Conservation (phyloP, 92 coral and sea anemone genomes). For the Montipora capitata region DNA sequence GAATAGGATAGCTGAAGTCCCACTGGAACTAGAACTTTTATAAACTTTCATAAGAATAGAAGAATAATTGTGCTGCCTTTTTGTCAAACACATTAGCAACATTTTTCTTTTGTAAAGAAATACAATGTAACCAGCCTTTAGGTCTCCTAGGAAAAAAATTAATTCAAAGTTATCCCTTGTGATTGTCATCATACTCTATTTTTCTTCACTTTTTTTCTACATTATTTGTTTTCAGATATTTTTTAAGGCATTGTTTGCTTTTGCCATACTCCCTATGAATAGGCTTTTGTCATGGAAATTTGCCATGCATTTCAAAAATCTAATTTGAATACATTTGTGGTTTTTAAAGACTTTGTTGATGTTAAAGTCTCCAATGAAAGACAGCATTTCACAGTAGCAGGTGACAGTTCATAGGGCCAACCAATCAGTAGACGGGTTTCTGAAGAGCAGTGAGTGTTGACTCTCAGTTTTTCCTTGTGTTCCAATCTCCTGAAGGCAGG, state of each 20-base stretch:
- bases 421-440: constrained; percentile 77
- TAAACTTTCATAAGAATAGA: background rate
- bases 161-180: background rate
- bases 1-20: no score
- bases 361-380: constrained; percentile 71
- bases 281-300: constrained; percentile 86
- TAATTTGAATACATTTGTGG: constrained; percentile 84
- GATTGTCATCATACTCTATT: background rate
- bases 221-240: constrained; percentile 27
- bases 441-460: constrained; percentile 66
- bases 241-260: constrained; percentile 49
- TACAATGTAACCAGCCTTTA: background rate
- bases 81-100: background rate
- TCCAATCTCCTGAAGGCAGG: constrained; percentile 83
- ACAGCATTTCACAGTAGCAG: constrained; percentile 74
- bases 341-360: constrained; percentile 71
- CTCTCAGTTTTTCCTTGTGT: constrained; percentile 63
- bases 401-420: constrained; percentile 72
- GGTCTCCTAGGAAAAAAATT: background rate
- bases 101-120: background rate
- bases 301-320: constrained; percentile 75
- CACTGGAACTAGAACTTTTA: background rate
- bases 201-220: constrained; percentile 1
- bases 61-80: background rate
- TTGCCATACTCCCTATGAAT: constrained; percentile 38